These are phyloP conservation scores for Bostrychus sinensis DNA, from an alignment of 2,113 vertebrate genomes.

Conservation along the genomic window DNA sequence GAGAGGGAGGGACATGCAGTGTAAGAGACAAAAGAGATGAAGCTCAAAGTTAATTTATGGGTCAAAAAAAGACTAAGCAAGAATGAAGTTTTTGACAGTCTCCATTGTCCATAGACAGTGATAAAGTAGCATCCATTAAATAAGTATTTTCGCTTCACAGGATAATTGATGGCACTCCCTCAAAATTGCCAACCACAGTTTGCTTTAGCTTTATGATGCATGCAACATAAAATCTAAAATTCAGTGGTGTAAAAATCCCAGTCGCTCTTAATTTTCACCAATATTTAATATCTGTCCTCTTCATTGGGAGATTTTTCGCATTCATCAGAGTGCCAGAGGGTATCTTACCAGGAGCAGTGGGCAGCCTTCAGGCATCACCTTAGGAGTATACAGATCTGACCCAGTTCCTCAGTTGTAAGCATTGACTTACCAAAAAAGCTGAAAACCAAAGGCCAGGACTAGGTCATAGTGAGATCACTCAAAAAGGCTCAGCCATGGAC, in stretches of 20 bases:
- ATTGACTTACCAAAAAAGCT: neutral
- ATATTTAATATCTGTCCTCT: neutral
- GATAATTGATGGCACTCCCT: no score
- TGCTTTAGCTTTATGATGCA: no score
- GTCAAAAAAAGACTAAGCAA: neutral
- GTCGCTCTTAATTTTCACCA: neutral
- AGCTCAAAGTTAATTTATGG: neutral
- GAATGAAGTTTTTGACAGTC: neutral
- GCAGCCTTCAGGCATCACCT: slow-evolving; percentile 9
- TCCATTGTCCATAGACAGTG: neutral
- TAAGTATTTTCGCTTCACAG: no score
- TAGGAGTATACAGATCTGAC: neutral
- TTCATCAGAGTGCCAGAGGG: neutral
- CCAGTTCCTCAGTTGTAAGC: neutral
- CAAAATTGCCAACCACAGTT: no score
- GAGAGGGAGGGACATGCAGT: neutral
- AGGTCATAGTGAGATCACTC: no score
- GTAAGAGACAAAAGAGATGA: neutral
- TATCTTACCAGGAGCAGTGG: neutral
- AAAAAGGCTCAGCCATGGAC: no score
- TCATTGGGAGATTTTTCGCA: neutral
- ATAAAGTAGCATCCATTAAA: neutral
- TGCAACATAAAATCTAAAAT: no score
- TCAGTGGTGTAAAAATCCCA: no score
- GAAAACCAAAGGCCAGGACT: neutral